phyloP scores from a whole-genome alignment of 2,888 invertebrate genomes.

The Drosophila conformis region DNA sequence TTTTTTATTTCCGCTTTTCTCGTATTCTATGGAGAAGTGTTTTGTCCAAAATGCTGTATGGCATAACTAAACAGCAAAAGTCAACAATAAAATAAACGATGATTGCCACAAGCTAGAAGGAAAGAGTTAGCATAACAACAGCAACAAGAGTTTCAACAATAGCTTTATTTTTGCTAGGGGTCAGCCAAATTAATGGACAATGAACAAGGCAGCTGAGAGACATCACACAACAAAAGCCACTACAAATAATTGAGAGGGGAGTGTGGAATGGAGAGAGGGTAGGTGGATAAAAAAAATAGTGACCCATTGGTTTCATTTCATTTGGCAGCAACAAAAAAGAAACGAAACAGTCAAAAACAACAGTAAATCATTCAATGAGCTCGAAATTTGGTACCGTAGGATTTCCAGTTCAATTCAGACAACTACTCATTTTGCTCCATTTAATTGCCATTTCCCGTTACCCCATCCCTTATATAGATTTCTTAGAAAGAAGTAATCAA shows the following conservation, averaged over 20 bases:
- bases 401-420: slow-evolving; percentile 17
- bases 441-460: slow-evolving; percentile 46
- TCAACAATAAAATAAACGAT: slow-evolving; percentile 45
- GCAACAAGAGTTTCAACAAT: slow-evolving; percentile 21
- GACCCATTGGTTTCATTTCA: slow-evolving; percentile 70
- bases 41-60: slow-evolving; percentile 53
- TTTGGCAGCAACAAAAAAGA: slow-evolving; percentile 61
- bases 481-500: slow-evolving; percentile 6
- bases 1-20: slow-evolving; percentile 64
- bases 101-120: slow-evolving; percentile 19
- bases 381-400: slow-evolving; percentile 38
- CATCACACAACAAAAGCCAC: slow-evolving; percentile 24
- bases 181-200: slow-evolving; percentile 70
- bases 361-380: slow-evolving; percentile 54
- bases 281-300: slow-evolving; percentile 4
- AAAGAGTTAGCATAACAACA: slow-evolving; percentile 39
- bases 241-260: neutral
- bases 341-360: slow-evolving; percentile 8
- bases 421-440: slow-evolving; percentile 25
- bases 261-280: neutral
- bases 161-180: slow-evolving; percentile 52
- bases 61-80: slow-evolving; percentile 55
- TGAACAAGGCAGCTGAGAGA: slow-evolving; percentile 33
- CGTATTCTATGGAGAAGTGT: slow-evolving; percentile 22
- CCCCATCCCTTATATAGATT: slow-evolving; percentile 18